Percentiles rank a stretch among this genome's conserved stretches.
phyloP scores from a whole-genome alignment of 2,888 invertebrate species.

The Brenthis hecate region DNA sequence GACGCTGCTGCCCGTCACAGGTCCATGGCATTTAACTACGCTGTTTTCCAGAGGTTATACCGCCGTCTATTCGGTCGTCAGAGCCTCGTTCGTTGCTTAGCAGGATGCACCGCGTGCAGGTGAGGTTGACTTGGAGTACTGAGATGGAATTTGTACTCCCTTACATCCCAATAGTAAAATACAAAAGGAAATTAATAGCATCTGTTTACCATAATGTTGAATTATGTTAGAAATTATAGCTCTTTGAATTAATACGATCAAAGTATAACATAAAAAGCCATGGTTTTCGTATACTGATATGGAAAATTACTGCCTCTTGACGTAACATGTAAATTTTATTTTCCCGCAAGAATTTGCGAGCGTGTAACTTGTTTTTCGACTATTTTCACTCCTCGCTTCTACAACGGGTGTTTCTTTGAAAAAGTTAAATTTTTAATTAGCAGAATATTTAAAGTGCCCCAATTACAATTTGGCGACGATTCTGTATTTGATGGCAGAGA shows the following conservation, averaged over 20 bases:
- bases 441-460: slow-evolving; percentile 3
- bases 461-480: slow-evolving; percentile 1
- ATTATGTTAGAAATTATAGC: too few relatives aligned
- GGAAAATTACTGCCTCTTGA: slow-evolving; percentile 1
- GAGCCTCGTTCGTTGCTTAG: too few relatives aligned
- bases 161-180: too few relatives aligned
- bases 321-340: not conserved
- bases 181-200: too few relatives aligned
- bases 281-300: not conserved
- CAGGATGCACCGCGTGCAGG: too few relatives aligned
- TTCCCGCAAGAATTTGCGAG: not conserved
- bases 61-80: too few relatives aligned
- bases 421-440: slow-evolving; percentile 10
- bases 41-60: too few relatives aligned
- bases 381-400: slow-evolving; percentile 1
- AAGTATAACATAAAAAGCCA: not conserved
- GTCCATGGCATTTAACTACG: too few relatives aligned
- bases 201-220: too few relatives aligned
- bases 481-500: not conserved
- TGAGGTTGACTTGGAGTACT: too few relatives aligned
- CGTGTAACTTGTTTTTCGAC: slow-evolving; percentile 6
- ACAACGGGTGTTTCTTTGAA: not conserved
- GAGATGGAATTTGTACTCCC: too few relatives aligned
- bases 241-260: not conserved
- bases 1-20: too few relatives aligned